Percentiles rank a stretch among this genome's conserved stretches.
phyloP scores from a whole-genome alignment of 2,888 invertebrate species.

The Cheilosia grossa region DNA sequence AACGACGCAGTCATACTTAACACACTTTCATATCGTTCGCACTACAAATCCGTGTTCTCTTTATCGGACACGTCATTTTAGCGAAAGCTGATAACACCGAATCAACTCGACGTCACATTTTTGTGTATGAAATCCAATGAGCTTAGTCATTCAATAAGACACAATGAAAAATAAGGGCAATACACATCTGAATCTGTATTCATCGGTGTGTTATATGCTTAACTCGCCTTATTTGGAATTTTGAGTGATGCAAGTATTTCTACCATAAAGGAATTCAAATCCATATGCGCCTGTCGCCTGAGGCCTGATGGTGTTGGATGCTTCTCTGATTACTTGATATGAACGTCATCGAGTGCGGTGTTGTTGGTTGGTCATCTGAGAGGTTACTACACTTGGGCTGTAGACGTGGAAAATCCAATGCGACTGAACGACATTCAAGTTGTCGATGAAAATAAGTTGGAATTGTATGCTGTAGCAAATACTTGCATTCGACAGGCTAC shows the following conservation, averaged over 20 bases:
- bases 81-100: conserved; percentile 67
- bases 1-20: too few species aligned
- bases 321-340: conserved; percentile 37
- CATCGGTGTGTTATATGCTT: conserved; percentile 45
- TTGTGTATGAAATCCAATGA: conserved; percentile 56
- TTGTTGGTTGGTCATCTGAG: conserved; percentile 21
- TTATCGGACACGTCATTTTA: conserved; percentile 63
- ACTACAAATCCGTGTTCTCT: conserved; percentile 9
- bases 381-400: conserved; percentile 20
- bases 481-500: background rate
- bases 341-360: conserved; percentile 21
- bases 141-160: conserved; percentile 48
- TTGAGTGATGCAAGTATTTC: conserved; percentile 47
- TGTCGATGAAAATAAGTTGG: conserved; percentile 27
- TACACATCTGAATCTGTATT: conserved; percentile 20
- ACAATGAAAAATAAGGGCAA: conserved; percentile 61
- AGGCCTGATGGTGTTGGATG: conserved; percentile 28
- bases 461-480: conserved; percentile 11
- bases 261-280: conserved; percentile 39
- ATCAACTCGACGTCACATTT: conserved; percentile 44
- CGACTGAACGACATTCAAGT: conserved; percentile 9
- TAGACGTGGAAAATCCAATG: conserved; percentile 26
- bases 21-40: background rate
- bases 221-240: conserved; percentile 61
- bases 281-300: too few species aligned